Conservation (phyloP, 2,888 invertebrate genomes). For the Erannis defoliaria region DNA sequence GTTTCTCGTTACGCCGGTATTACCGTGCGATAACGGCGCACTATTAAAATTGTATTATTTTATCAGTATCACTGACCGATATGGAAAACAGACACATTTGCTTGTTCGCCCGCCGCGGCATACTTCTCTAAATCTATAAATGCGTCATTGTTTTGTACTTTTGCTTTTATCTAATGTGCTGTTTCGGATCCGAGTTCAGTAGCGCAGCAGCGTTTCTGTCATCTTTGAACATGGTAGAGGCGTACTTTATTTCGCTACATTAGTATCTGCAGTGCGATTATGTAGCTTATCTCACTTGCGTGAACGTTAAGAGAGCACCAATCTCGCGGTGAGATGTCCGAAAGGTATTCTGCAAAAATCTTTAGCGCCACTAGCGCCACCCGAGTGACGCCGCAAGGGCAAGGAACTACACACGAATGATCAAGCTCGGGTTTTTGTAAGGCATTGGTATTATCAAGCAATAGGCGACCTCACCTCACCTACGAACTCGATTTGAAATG, state of each 20-base stretch:
- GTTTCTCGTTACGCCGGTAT: slow-evolving; percentile 67
- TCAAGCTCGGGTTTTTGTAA: too few species aligned
- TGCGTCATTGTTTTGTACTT: neutral
- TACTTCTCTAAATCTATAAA: neutral
- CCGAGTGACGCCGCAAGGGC: too few species aligned
- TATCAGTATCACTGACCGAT: slow-evolving; percentile 59
- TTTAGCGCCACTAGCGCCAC: too few species aligned
- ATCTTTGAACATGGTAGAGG: neutral
- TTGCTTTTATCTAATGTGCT: neutral
- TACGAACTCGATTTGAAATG: too few species aligned
- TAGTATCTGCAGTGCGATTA: neutral
- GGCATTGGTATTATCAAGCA: too few species aligned
- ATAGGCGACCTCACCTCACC: too few species aligned
- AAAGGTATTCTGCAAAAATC: too few species aligned
- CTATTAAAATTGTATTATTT: slow-evolving; percentile 70
- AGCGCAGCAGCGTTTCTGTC: slow-evolving; percentile 1
- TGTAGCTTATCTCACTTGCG: too few species aligned
- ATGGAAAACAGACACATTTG: slow-evolving; percentile 27
- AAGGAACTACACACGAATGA: too few species aligned
- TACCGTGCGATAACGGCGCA: slow-evolving; percentile 55
- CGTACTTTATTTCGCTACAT: neutral
- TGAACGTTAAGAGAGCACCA: too few species aligned
- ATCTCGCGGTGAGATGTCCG: too few species aligned
- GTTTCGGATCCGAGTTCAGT: neutral
- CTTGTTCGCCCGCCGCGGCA: neutral